Evolutionary conservation across 1,140 invertebrate genomes (phyloP).

Genomic region (Zaprionus lachaisei): DNA sequence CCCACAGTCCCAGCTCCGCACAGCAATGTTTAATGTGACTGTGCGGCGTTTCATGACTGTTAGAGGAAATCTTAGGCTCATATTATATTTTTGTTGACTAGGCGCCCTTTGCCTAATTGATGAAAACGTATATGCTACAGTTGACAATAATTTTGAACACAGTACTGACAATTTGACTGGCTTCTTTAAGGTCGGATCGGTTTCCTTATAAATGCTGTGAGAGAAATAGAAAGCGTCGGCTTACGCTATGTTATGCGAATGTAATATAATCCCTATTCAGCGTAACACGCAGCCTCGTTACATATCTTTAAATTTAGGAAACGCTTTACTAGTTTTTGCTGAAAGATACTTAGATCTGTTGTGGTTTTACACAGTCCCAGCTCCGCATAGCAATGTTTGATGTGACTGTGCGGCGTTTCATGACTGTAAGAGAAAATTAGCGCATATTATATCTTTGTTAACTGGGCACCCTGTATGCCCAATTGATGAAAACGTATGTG

Average conservation of each 20-base stretch:
- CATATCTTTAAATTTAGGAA: slow-evolving; percentile 26
- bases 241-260: slow-evolving; percentile 81
- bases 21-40: slow-evolving; percentile 68
- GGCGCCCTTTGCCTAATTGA: slow-evolving; percentile 55
- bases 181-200: slow-evolving; percentile 18
- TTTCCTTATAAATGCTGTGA: slow-evolving; percentile 86
- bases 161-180: slow-evolving; percentile 67
- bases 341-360: not conserved
- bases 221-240: slow-evolving; percentile 70
- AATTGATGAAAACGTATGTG: slow-evolving; percentile 77
- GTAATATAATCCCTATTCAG: slow-evolving; percentile 51
- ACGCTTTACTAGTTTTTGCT: not conserved
- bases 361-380: slow-evolving; percentile 64
- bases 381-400: slow-evolving; percentile 76
- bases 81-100: slow-evolving; percentile 79
- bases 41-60: slow-evolving; percentile 82
- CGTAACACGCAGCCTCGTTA: slow-evolving; percentile 80
- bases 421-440: slow-evolving; percentile 70
- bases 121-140: slow-evolving; percentile 77
- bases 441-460: slow-evolving; percentile 80
- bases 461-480: slow-evolving; percentile 43
- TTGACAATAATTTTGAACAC: slow-evolving; percentile 28
- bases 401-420: slow-evolving; percentile 78
- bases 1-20: slow-evolving; percentile 80
- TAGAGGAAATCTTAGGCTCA: slow-evolving; percentile 51